Conservation (phyloP, 2,888 invertebrate species). For the Cactoblastis cactorum region DNA sequence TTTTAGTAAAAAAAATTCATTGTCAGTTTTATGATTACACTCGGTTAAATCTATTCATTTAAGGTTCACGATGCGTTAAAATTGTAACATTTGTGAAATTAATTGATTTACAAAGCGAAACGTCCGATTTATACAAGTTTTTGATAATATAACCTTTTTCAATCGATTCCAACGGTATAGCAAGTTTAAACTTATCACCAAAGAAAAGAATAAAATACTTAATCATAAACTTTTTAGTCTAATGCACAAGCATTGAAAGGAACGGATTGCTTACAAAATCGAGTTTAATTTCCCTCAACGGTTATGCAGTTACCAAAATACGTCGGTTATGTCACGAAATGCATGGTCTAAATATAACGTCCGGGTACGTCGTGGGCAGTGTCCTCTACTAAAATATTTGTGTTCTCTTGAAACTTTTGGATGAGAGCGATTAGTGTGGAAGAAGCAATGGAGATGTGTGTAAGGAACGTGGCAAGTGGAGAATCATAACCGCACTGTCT, state of each 20-base stretch:
- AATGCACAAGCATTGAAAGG: background rate
- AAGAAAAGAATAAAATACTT: too few relatives aligned
- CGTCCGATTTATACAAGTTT: too few relatives aligned
- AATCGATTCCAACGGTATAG: too few relatives aligned
- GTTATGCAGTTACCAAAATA: slow-evolving; percentile 35
- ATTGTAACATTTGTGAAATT: too few relatives aligned
- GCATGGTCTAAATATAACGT: slow-evolving; percentile 47
- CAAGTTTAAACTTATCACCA: too few relatives aligned
- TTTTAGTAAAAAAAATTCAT: too few relatives aligned
- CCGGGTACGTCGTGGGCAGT: slow-evolving; percentile 40
- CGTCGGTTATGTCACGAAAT: slow-evolving; percentile 46
- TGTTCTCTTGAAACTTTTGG: slow-evolving; percentile 15
- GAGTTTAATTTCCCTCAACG: background rate
- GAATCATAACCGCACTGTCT: background rate
- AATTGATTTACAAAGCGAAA: too few relatives aligned
- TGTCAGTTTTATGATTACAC: too few relatives aligned
- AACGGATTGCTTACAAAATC: background rate
- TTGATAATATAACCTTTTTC: too few relatives aligned
- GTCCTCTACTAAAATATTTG: slow-evolving; percentile 34
- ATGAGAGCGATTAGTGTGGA: background rate
- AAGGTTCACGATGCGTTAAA: too few relatives aligned
- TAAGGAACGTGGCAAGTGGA: too few relatives aligned
- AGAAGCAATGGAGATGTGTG: background rate
- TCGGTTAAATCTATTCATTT: too few relatives aligned
- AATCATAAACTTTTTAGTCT: background rate